phyloP scores from a whole-genome alignment of 2,797 vertebrate species.

The Myoxocephalus aenaeus region DNA sequence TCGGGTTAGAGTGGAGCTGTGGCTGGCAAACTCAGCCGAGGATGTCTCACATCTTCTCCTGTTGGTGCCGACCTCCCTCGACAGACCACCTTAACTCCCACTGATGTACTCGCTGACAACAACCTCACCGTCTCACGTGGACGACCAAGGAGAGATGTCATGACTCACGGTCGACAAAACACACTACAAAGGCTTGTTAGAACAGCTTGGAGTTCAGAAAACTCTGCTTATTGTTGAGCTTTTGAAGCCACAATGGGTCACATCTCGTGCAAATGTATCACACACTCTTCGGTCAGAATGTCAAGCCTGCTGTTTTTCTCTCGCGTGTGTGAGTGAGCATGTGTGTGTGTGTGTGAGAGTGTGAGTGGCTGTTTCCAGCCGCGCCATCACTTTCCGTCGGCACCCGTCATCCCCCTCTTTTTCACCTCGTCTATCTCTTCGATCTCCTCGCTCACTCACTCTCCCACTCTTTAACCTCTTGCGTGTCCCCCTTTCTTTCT shows the following conservation, averaged over 20 bases:
- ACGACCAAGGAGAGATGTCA: not conserved
- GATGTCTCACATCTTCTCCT: slow-evolving; percentile 71
- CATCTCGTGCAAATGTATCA: slow-evolving; percentile 1
- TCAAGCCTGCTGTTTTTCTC: slow-evolving; percentile 54
- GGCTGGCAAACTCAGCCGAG: slow-evolving; percentile 22
- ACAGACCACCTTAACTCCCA: slow-evolving; percentile 59
- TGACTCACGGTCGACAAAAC: slow-evolving; percentile 39
- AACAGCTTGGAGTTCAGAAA: slow-evolving; percentile 5
- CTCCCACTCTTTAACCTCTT: slow-evolving; percentile 70
- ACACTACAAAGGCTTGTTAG: not conserved
- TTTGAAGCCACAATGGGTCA: slow-evolving; percentile 8
- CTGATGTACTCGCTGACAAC: slow-evolving; percentile 11
- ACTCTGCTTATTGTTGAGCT: slow-evolving; percentile 14
- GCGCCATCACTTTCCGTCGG: slow-evolving; percentile 79
- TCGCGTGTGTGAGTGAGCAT: slow-evolving; percentile 11
- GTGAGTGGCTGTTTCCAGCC: slow-evolving; percentile 82
- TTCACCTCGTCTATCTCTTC: slow-evolving; percentile 62
- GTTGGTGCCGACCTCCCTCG: slow-evolving; percentile 40
- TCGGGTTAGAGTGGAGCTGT: slow-evolving; percentile 40
- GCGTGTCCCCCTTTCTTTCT: slow-evolving; percentile 53
- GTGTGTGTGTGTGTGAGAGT: slow-evolving; percentile 25
- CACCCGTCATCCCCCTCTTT: slow-evolving; percentile 69
- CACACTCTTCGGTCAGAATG: slow-evolving; percentile 31
- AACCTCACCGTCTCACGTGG: not conserved
- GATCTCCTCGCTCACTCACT: slow-evolving; percentile 64